Base-by-base conservation (phyloP, 2,797 vertebrate genomes). In the Tragelaphus oryx region DNA sequence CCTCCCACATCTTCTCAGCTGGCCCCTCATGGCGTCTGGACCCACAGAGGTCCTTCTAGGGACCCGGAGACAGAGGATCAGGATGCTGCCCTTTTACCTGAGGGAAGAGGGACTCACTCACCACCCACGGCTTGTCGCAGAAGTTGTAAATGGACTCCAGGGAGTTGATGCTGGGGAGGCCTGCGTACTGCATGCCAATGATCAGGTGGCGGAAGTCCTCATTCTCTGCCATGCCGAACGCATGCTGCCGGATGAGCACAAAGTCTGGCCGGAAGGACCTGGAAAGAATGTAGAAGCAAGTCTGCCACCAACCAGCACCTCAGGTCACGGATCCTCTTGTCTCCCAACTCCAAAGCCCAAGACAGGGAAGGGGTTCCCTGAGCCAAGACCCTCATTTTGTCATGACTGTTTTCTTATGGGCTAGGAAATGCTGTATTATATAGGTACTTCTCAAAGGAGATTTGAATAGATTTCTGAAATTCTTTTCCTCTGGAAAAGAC, bases 121-220 rank as follows among this genome's bases (percentile, higher is more conserved):
- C 99, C 98, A 99, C 99, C 99, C 99, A 99, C 0, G 99, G 99
- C 96, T 99, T 99, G 98, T 99, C 99, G 20, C 99, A 99, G 95
- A 99, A 99, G 98, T 99, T 99, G 98, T 99, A 99, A 98, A 99
- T 99, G 62, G 99, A 99, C 94, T 99, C 99, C 97, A 99, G 98
- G 2, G 99, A 99, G 98, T 99, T 99, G 98, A 99, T 98, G 0
- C 99, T 99, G 50, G 99, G 99, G 92, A 99, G 82, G 52, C 99
- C 99, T 0, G 99, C 99, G 0, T 99, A 99, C 97, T 99, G 99
- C 98, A 99, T 98, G 11, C 99, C 99, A 4, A 99, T 99, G 98
- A 99, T 99, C 94, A 99, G 94, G 98, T 99, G 99, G 89, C 99
- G 99, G 98, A 99, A 99, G 95, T 99, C 99, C 97, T 99, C 99